Evolutionary conservation across 53 echinoderm and acorn worm genomes (phyloP).

Genomic region (Stichopus horrens): DNA sequence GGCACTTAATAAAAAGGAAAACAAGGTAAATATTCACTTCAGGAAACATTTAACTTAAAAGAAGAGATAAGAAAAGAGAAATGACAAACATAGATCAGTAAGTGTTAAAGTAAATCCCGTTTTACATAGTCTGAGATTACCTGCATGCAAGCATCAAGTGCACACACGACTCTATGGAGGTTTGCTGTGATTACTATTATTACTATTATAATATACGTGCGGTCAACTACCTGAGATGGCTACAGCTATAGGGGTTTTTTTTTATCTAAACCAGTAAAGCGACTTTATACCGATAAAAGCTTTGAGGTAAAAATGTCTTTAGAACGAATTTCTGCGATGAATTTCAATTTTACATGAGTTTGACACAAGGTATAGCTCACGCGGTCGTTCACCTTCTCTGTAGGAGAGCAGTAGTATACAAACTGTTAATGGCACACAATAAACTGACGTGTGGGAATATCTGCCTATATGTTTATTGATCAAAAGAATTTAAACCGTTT

Average conservation of each 20-base stretch:
- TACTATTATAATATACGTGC: background rate
- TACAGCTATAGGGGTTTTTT: background rate
- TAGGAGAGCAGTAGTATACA: background rate
- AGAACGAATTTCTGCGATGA: slow-evolving; percentile 30
- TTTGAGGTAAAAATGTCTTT: slow-evolving; percentile 24
- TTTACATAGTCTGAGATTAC: background rate
- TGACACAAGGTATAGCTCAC: slow-evolving; percentile 19
- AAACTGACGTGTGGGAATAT: slow-evolving; percentile 1
- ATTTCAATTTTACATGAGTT: slow-evolving; percentile 39
- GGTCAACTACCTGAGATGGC: slow-evolving; percentile 34
- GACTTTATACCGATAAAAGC: slow-evolving; percentile 4
- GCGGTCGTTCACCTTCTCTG: slow-evolving; percentile 28
- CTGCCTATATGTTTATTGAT: background rate
- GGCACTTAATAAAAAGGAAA: too few species aligned
- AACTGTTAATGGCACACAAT: background rate
- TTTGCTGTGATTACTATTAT: background rate
- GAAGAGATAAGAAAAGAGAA: too few species aligned
- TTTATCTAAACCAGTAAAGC: background rate
- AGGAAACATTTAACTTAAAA: too few species aligned
- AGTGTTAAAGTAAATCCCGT: background rate
- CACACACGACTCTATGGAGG: too few species aligned
- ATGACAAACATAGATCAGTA: too few species aligned
- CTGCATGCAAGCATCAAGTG: too few species aligned
- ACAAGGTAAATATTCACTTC: too few species aligned
- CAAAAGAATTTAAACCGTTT: background rate